Evolutionary conservation across 2,113 vertebrate species (phyloP), one percentile per base, ranked within the genome.

Genomic region (Podocnemis expansa): DNA sequence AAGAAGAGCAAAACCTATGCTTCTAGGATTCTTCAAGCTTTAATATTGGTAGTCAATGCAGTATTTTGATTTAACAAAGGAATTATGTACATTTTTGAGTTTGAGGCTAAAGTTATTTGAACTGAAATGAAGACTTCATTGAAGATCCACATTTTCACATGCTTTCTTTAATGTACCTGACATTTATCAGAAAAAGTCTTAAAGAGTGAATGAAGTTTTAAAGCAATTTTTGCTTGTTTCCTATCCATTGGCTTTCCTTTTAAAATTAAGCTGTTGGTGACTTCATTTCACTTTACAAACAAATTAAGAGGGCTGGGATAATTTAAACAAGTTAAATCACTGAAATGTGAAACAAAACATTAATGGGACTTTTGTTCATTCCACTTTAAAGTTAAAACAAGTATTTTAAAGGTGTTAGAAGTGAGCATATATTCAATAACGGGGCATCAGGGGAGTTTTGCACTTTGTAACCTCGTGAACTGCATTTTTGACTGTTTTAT

Each of bases 401-500:
- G 81, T 93, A 97, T 96, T 95, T 96, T 97, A 85, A 92, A 96
- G 95, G 96, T 97, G 90, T 96, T 93, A 95, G 94, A 97, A 95
- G 93, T 12, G 2, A 97, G 96, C 90, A 10, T 97, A 96, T 91
- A 80, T 92, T 97, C 96, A 92, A 2, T 60, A 92, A 95, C 94
- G 92, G 97, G 94, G 94, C 89, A 93, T 97, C 95, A 89, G 95
- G 96, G 93, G 96, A 97, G 96, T 96, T 97, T 97, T 98, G 98
- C 97, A 98, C 98, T 98, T 98, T 98, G 96, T 98, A 97, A 97
- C 97, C 96, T 98, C 96, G 95, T 97, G 92, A 98, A 97, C 95
- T 98, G 94, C 97, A 97, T 97, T 97, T 97, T 97, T 95, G 96
- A 95, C 97, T 97, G 97, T 96, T 97, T 97, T 97, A 97, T 98